Evolutionary conservation across 2,113 vertebrate genomes (phyloP).

Genomic region (Elephantulus edwardii): DNA sequence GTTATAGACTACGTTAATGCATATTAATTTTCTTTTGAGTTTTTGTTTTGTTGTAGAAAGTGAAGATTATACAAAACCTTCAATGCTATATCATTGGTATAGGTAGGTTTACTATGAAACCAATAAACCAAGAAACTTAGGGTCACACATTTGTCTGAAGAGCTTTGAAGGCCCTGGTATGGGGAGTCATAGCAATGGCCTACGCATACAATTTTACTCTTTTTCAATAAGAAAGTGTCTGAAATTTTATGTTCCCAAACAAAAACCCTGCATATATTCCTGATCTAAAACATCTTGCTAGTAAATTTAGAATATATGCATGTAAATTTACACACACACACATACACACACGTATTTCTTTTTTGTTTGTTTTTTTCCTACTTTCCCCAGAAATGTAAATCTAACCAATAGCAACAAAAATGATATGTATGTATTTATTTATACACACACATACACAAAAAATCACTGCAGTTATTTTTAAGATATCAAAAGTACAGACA

Average conservation of each 20-base stretch:
- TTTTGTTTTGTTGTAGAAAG: too few species aligned
- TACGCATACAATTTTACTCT: neutral
- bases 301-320: neutral
- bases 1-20: too few species aligned
- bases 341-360: too few species aligned
- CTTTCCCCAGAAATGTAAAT: neutral
- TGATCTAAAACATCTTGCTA: neutral
- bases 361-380: slow-evolving; percentile 35
- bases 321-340: too few species aligned
- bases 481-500: neutral
- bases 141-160: neutral
- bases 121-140: neutral
- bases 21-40: too few species aligned
- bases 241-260: neutral
- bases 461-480: neutral
- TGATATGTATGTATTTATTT: neutral
- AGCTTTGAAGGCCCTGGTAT: neutral
- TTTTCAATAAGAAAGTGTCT: neutral
- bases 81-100: neutral
- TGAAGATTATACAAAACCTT: too few species aligned
- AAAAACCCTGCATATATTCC: neutral
- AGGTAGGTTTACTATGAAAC: slow-evolving; percentile 19
- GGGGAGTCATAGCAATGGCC: neutral
- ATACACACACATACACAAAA: too few species aligned
- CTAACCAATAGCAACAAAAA: neutral